Evolutionary conservation across 2,113 vertebrate species (phyloP).

Genomic region (Haplochromis vanheusdeni): DNA sequence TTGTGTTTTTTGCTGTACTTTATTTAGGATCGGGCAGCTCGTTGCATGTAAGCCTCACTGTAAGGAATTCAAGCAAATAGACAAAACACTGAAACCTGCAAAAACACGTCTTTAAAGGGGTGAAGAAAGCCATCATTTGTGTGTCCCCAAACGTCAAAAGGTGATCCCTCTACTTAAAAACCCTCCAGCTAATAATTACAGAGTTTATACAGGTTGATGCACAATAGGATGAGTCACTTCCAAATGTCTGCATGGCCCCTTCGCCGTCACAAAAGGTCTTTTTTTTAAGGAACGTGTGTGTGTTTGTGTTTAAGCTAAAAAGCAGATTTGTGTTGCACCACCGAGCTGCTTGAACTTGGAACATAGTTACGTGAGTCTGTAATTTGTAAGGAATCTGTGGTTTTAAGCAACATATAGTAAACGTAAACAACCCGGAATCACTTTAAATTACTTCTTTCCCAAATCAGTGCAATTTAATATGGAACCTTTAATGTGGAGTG

Average conservation of each 20-base stretch:
- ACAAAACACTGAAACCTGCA: neutral
- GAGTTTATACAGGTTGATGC: neutral
- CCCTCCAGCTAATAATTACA: neutral
- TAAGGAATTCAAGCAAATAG: neutral
- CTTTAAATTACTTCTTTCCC: neutral
- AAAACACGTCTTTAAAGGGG: neutral
- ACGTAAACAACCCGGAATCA: neutral
- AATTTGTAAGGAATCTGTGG: neutral
- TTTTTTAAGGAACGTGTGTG: rapidly evolving
- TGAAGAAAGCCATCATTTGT: neutral
- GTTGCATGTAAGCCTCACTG: neutral
- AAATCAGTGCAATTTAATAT: neutral
- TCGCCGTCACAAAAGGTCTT: rapidly evolving
- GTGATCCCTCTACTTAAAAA: neutral
- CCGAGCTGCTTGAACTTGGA: neutral
- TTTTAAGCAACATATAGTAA: neutral
- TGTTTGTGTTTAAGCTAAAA: neutral
- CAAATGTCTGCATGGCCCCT: neutral
- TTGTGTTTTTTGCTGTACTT: neutral
- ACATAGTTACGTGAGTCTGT: neutral
- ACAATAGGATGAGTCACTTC: neutral
- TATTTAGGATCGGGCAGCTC: neutral
- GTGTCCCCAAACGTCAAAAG: neutral
- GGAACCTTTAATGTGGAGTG: neutral
- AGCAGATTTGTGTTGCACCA: neutral